phyloP scores from a whole-genome alignment of 2,888 invertebrate genomes.

The Cantharis rufa region DNA sequence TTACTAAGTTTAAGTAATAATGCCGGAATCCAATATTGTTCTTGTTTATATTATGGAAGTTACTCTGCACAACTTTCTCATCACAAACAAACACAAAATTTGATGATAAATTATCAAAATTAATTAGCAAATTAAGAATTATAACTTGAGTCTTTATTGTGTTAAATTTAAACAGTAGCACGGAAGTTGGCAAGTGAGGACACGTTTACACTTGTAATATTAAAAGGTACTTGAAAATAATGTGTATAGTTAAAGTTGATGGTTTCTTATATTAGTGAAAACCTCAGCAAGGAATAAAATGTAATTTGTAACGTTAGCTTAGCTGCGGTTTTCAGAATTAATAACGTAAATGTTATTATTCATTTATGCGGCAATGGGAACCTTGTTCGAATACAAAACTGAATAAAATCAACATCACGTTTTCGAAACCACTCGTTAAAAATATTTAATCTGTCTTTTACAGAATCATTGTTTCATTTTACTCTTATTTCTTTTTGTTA shows the following conservation, averaged over 20 bases:
- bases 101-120: background rate
- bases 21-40: background rate
- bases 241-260: background rate
- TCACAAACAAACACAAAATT: background rate
- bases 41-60: background rate
- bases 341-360: constrained; percentile 34
- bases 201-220: background rate
- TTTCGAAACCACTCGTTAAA: constrained; percentile 22
- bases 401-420: constrained; percentile 32
- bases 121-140: background rate
- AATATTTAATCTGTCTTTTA: constrained; percentile 27
- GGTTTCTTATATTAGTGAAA: constrained; percentile 24
- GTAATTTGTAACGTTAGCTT: constrained; percentile 33
- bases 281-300: constrained; percentile 26
- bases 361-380: constrained; percentile 32
- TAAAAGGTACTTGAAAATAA: background rate
- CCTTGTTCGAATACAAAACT: constrained; percentile 29
- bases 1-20: background rate
- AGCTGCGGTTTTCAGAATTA: constrained; percentile 33
- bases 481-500: background rate
- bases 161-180: background rate
- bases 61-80: background rate
- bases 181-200: background rate
- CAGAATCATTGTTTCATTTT: constrained; percentile 13
- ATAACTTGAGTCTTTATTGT: background rate